These are phyloP conservation scores for Chrysogorgia sp. DNA, from an alignment of 92 coral and sea anemone genomes.

Conservation along the genomic window DNA sequence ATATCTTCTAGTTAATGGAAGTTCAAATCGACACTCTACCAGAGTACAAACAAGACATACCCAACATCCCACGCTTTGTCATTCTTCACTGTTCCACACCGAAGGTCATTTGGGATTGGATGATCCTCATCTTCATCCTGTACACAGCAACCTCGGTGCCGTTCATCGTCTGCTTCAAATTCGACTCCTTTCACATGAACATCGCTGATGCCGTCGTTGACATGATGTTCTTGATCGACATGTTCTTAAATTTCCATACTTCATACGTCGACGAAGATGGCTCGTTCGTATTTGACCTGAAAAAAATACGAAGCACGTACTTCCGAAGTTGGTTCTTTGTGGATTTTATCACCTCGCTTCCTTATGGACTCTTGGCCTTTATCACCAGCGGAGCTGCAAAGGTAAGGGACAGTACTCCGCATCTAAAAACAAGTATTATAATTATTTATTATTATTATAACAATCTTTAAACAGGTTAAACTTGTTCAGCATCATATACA, in stretches of 20 bases:
- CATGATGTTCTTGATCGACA: slow-evolving; percentile 87
- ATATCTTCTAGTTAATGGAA: slow-evolving; percentile 78
- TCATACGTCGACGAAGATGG: slow-evolving; percentile 92
- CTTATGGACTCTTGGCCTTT: slow-evolving; percentile 79
- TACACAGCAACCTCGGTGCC: slow-evolving; percentile 96
- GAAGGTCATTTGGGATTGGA: slow-evolving; percentile 96
- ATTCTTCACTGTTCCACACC: slow-evolving; percentile 86
- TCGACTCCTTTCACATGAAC: slow-evolving; percentile 51
- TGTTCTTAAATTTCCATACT: slow-evolving; percentile 88
- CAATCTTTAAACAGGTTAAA: no score
- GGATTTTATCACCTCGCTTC: slow-evolving; percentile 91
- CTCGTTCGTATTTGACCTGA: slow-evolving; percentile 72
- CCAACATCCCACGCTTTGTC: slow-evolving; percentile 80
- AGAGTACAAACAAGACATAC: slow-evolving; percentile 91
- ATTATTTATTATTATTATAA: no score
- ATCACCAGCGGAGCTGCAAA: slow-evolving; percentile 51
- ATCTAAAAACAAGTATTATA: neutral
- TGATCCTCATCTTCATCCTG: slow-evolving; percentile 79
- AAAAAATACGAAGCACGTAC: slow-evolving; percentile 76
- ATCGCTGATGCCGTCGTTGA: slow-evolving; percentile 84
- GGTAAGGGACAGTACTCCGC: slow-evolving; percentile 68
- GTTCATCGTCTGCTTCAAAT: slow-evolving; percentile 85
- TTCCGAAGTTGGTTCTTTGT: slow-evolving; percentile 85
- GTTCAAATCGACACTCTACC: slow-evolving; percentile 81
- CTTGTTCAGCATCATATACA: no score